Percentiles rank a stretch among this genome's conserved stretches.
These are phyloP conservation scores for Geophilus truncorum DNA, from an alignment of 2,888 invertebrate species.

Conservation along the genomic window DNA sequence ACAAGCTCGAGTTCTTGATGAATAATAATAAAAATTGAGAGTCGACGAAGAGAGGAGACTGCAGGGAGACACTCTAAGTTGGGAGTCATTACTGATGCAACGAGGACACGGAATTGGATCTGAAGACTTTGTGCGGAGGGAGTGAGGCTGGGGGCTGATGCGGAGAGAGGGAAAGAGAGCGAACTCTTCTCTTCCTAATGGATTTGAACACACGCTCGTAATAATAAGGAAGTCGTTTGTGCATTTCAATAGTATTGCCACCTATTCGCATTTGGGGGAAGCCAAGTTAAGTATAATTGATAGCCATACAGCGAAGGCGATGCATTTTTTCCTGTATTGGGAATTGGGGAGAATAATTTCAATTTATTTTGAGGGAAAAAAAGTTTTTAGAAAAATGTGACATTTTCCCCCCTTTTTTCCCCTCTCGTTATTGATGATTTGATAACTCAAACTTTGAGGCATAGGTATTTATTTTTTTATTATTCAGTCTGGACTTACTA, in stretches of 20 bases:
- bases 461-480: too few species aligned
- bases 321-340: background rate
- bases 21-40: background rate
- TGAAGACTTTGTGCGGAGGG: background rate
- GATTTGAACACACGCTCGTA: background rate
- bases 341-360: background rate
- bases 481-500: too few species aligned
- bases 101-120: background rate
- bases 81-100: background rate
- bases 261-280: background rate
- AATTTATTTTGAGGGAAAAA: background rate
- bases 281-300: background rate
- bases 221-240: background rate
- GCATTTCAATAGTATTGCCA: background rate
- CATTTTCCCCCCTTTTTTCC: too few species aligned
- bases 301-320: background rate
- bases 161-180: background rate
- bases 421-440: too few species aligned
- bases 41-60: background rate
- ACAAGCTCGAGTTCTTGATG: background rate
- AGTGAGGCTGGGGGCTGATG: background rate
- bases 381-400: too few species aligned
- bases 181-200: background rate
- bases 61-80: background rate
- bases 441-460: too few species aligned